A percentile compares a stretch with the other conserved stretches of the same genome.
Evolutionary conservation across 2,888 invertebrate species (phyloP).

Genomic region (Caenorhabditis japonica): DNA sequence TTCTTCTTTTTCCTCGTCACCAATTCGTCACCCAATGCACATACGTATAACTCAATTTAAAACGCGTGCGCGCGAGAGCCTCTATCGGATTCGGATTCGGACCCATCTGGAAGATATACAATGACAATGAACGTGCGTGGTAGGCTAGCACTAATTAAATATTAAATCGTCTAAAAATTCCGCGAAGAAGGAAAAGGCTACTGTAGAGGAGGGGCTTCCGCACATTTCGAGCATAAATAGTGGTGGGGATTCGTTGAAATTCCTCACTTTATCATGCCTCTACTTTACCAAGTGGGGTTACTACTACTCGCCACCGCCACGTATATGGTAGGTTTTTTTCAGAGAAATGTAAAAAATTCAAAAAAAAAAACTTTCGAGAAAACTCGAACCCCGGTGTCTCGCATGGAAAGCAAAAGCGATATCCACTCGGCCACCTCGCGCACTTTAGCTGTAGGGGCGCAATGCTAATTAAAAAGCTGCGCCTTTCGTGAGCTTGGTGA

Average conservation of each 20-base stretch:
- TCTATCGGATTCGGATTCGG: too few species aligned
- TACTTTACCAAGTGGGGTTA: slow-evolving; percentile 58
- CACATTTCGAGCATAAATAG: slow-evolving; percentile 29
- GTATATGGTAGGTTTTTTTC: slow-evolving; percentile 23
- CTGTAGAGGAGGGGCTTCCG: slow-evolving; percentile 30
- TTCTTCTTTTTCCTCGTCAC: background rate
- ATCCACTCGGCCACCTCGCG: too few species aligned
- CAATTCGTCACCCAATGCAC: slow-evolving; percentile 5
- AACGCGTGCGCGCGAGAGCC: too few species aligned
- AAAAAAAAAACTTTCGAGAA: background rate
- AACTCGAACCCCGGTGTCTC: too few species aligned
- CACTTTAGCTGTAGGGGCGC: too few species aligned
- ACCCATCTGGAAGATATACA: slow-evolving; percentile 30
- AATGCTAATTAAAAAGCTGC: too few species aligned
- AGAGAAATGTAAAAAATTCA: background rate
- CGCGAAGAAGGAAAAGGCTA: too few species aligned
- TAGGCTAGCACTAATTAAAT: background rate
- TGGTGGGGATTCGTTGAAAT: background rate
- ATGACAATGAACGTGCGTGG: slow-evolving; percentile 2
- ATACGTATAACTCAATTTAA: slow-evolving; percentile 17
- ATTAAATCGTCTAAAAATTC: too few species aligned
- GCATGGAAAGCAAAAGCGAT: too few species aligned
- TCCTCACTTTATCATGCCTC: slow-evolving; percentile 61
- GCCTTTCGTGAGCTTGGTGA: too few species aligned
- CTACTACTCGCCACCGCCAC: slow-evolving; percentile 38